Evolutionary conservation across 1,140 invertebrate genomes (phyloP), one percentile per base, ranked within the genome.

Genomic region (Trichogramma pretiosum): DNA sequence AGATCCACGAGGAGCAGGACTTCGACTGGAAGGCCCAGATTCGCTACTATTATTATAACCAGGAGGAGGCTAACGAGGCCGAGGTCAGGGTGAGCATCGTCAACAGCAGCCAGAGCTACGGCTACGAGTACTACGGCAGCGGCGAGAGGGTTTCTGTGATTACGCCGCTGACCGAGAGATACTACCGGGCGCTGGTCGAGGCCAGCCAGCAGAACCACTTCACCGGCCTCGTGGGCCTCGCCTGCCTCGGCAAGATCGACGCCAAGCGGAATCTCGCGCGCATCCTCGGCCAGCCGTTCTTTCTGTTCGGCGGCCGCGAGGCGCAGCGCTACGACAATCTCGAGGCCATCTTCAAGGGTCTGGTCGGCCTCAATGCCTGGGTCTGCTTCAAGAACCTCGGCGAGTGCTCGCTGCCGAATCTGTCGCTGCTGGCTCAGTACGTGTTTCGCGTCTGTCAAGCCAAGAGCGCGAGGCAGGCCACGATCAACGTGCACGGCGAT

Each of bases 21-120:
- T 94, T 94, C 70, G 85, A 92, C 62, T 95, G 91, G 91, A 75
- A 87, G 57, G 85, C 87, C 56, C 90, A 94, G 66, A 80, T 87
- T 8, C 75, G 88, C 33, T 91, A 93, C 65, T 93, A 94, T 64
- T 90, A 46, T 46, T 28, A 11, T 28, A 28, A 28, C 11, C 21
- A 41, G 42, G 37, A 51, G 3, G 32, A 46, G n/a, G 9, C 5
- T 11, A 28, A 28, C 11, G 82, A 77, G 24, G 83, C 91, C 56
- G 77, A 83, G 47, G 79, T 85, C 18, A 61, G 77, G 43, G 83
- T 93, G 5, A 79, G 77, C 22, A 89, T 72, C 81, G 89, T 36
- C 77, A 84, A 70, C 87, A 89, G 63, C 66, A 79, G 18, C 84
- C 89, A 74, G 83, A 86, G 74, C 67, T 80, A 60, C 52, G 79